phyloP scores from a whole-genome alignment of 2,888 invertebrate genomes.

The Gastrophysa polygoni region DNA sequence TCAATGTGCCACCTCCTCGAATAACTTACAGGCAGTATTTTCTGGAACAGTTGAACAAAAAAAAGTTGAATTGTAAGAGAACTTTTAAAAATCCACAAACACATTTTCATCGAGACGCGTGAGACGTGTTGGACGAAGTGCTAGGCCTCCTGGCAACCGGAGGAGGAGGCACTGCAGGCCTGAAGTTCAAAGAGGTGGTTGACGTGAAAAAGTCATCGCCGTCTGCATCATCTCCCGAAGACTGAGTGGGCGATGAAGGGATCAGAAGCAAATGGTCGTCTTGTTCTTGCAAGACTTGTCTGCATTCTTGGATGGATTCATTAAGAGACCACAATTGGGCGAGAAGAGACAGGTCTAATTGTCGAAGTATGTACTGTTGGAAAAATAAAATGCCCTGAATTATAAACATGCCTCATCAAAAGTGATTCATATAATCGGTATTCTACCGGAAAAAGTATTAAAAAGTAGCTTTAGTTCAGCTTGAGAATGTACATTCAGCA shows the following conservation, averaged over 20 bases:
- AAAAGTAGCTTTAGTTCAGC: no score
- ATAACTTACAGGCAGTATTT: no score
- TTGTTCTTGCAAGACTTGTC: slow-evolving; percentile 68
- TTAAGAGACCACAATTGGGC: slow-evolving; percentile 92
- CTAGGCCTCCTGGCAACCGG: slow-evolving; percentile 39
- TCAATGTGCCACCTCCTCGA: no score
- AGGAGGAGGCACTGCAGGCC: slow-evolving; percentile 54
- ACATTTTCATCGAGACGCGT: slow-evolving; percentile 21
- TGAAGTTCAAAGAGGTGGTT: slow-evolving; percentile 52
- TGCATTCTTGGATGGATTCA: slow-evolving; percentile 90
- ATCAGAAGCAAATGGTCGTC: slow-evolving; percentile 59
- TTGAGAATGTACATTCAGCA: no score
- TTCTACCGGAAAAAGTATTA: no score
- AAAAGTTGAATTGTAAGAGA: no score
- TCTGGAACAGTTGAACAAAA: no score
- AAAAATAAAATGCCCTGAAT: no score
- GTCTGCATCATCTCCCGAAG: slow-evolving; percentile 58
- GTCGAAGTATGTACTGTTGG: slow-evolving; percentile 89
- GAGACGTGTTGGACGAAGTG: slow-evolving; percentile 40
- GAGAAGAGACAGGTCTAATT: slow-evolving; percentile 85
- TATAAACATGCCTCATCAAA: no score
- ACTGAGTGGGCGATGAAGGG: slow-evolving; percentile 63
- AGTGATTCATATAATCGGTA: no score
- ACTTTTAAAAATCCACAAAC: no score
- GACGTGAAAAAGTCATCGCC: slow-evolving; percentile 48